Base-by-base conservation (phyloP, 1,140 invertebrate genomes). In the Chironomus striatipennis region DNA sequence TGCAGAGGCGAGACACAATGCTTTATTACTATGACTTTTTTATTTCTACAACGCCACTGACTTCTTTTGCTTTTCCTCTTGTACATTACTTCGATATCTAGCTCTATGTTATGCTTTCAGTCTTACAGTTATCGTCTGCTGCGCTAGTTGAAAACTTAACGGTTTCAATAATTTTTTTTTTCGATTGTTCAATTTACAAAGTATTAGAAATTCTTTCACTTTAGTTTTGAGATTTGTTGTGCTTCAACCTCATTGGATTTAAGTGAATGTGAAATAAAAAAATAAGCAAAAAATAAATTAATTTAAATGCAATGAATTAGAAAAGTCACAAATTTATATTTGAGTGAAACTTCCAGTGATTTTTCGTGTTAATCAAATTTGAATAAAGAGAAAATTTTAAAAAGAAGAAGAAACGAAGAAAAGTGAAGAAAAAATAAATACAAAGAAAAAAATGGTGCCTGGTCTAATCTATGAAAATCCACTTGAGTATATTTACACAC, bases 401-500 rank as follows among this genome's bases (percentile, higher is more conserved):
- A 12, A 12, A 12, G 47, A 57, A 57, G n/a, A 57, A 57, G 9
- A 57, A 57, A 57, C 9, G 9, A n/a, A n/a, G 47, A 57, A 57
- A 57, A 34, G 24, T 34, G 24, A 34, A 34, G 24, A 34, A 34
- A 34, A 34, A 10, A n/a, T 12, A 57, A n/a, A n/a, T n/a, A n/a
- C n/a, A n/a, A n/a, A n/a, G n/a, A n/a, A n/a, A n/a, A n/a, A 12
- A n/a, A 57, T 57, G 47, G n/a, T 12, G 12, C 47, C 12, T 12
- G 47, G 47, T 18, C 18, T 70, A 21, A 70, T 70, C 20, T 21
- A 70, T 70, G 65, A 70, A 20, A 70, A 70, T 18, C 15, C 65
- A 70, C 9, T 21, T 70, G 65, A 70, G 9, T 70, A 70, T 70
- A 17, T 70, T 70, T 70, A 70, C 20, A 20, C 65, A 21, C 20